Conservation (phyloP, 2,797 vertebrate species). For the Rhynchotus rufescens region DNA sequence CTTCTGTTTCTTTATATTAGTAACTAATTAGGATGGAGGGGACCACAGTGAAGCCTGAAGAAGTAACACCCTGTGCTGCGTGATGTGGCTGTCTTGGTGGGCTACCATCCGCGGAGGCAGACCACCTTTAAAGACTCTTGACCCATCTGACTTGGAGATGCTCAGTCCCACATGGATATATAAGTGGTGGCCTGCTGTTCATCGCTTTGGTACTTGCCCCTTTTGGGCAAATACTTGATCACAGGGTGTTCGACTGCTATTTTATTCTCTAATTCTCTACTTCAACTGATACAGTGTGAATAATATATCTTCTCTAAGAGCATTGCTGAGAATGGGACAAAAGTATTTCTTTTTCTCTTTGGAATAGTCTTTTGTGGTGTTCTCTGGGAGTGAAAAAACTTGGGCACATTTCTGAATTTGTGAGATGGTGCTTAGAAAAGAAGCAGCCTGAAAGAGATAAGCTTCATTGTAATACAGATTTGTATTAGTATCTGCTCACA, state of each 20-base stretch:
- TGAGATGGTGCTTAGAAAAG: neutral
- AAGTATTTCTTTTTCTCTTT: neutral
- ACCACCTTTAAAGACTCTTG: neutral
- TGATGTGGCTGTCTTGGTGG: too few relatives aligned
- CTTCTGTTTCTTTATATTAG: constrained; percentile 28
- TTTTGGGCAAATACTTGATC: neutral
- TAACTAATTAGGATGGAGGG: constrained; percentile 34
- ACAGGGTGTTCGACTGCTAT: neutral
- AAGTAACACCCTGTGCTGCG: neutral
- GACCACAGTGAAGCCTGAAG: neutral
- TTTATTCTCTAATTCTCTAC: neutral
- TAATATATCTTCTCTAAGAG: neutral
- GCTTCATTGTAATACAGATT: neutral
- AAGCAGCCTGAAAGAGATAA: neutral
- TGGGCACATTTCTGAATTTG: neutral
- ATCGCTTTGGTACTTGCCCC: neutral
- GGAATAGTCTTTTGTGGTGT: neutral
- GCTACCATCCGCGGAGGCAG: neutral
- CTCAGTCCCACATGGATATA: neutral
- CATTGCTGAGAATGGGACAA: neutral
- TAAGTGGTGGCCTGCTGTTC: neutral
- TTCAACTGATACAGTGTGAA: neutral
- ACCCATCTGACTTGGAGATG: neutral
- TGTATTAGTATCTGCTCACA: constrained; percentile 9
- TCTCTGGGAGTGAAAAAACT: neutral